Percentiles rank a stretch among this genome's conserved stretches.
Conservation (phyloP, 23 tunicate genomes). For the Styela clava region DNA sequence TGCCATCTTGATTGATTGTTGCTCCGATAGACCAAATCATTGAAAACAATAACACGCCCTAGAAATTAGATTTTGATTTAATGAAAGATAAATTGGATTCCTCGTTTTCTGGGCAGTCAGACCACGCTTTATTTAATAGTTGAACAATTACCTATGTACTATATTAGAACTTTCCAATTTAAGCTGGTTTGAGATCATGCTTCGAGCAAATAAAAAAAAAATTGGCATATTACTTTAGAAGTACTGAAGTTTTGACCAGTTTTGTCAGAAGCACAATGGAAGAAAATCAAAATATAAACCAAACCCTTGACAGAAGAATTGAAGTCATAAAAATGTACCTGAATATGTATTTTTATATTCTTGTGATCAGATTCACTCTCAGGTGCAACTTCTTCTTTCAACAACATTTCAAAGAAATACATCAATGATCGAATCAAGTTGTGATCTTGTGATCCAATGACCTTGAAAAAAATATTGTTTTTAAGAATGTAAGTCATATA, state of each 20-base stretch:
- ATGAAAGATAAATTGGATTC: background rate
- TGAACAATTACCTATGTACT: too few relatives aligned
- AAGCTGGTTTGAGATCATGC: too few relatives aligned
- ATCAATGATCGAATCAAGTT: constrained; percentile 85
- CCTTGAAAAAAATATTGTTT: constrained; percentile 19
- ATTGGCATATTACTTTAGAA: too few relatives aligned
- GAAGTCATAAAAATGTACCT: too few relatives aligned
- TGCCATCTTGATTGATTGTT: constrained; percentile 70
- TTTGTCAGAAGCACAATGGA: too few relatives aligned
- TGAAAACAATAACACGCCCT: constrained; percentile 95
- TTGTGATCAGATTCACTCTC: constrained; percentile 73
- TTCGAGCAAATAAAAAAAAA: too few relatives aligned
- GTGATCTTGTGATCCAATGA: constrained; percentile 64
- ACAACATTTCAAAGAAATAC: constrained; percentile 93
- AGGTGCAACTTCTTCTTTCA: constrained; percentile 57
- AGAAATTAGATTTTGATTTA: background rate
- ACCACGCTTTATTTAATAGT: too few relatives aligned
- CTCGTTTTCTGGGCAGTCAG: background rate
- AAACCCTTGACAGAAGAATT: too few relatives aligned
- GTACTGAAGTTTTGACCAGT: too few relatives aligned
- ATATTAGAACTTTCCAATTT: too few relatives aligned
- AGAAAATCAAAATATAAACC: too few relatives aligned
- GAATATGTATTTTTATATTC: constrained; percentile 79
- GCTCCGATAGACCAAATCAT: constrained; percentile 89
- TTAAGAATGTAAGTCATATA: too few relatives aligned